These are phyloP conservation scores for Eulithis testata DNA, from an alignment of 2,888 invertebrate species.

Conservation along the genomic window DNA sequence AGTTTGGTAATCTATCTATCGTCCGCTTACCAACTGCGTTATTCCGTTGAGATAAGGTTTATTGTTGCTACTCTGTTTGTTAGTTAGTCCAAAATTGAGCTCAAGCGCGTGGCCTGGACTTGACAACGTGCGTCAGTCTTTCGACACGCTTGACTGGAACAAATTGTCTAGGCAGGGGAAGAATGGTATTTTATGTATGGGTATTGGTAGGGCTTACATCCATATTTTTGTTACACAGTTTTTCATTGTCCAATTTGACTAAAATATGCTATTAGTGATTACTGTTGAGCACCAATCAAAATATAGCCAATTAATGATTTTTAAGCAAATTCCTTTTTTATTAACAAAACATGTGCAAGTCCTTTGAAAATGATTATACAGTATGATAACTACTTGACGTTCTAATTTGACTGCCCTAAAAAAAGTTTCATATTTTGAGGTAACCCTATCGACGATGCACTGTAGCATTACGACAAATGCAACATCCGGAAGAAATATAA, in stretches of 20 bases:
- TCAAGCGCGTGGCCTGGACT: constrained; percentile 72
- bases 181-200: constrained; percentile 38
- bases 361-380: too few relatives aligned
- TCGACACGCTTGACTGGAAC: constrained; percentile 79
- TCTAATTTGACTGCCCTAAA: neutral
- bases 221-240: neutral
- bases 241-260: neutral
- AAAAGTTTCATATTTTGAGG: neutral
- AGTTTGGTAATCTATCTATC: constrained; percentile 23
- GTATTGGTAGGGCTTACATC: constrained; percentile 41
- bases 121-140: constrained; percentile 67
- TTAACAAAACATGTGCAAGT: too few relatives aligned
- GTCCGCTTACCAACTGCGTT: constrained; percentile 28
- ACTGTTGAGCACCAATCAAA: too few relatives aligned
- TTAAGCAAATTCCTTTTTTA: too few relatives aligned
- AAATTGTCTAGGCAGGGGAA: constrained; percentile 73
- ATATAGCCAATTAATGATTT: too few relatives aligned
- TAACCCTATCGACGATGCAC: constrained; percentile 43
- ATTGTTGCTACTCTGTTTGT: constrained; percentile 31
- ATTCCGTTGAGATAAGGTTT: constrained; percentile 34
- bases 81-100: constrained; percentile 59
- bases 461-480: constrained; percentile 67
- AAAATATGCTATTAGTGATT: neutral
- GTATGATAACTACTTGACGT: too few relatives aligned
- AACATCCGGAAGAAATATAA: constrained; percentile 73